phyloP scores from a whole-genome alignment of 2,113 vertebrate species.

The Microcebus tavaratra region DNA sequence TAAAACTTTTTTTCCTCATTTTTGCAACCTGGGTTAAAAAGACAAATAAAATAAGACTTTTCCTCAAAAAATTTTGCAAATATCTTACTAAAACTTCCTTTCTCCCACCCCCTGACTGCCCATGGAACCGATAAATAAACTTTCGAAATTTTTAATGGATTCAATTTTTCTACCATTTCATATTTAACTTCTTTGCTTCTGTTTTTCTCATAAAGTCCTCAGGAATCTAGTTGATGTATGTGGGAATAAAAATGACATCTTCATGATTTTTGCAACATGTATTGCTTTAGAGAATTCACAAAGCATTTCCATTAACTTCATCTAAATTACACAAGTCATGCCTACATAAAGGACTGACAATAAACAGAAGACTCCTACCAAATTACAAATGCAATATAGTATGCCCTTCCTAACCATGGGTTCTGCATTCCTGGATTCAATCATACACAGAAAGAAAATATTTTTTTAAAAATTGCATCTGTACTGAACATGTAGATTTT shows the following conservation, averaged over 20 bases:
- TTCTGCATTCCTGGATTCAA: not conserved
- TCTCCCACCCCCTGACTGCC: not conserved
- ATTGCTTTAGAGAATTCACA: not conserved
- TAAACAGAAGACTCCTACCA: not conserved
- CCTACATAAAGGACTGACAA: not conserved
- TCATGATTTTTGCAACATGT: not conserved
- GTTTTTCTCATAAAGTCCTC: not conserved
- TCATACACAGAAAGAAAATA: not conserved
- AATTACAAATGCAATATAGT: not conserved
- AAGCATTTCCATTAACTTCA: not conserved
- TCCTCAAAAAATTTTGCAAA: not conserved
- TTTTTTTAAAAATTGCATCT: not conserved
- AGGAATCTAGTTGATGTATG: not conserved
- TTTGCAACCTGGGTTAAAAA: too few relatives aligned
- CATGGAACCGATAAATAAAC: not conserved
- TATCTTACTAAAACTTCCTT: not conserved
- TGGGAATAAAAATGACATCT: not conserved
- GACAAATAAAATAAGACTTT: too few relatives aligned
- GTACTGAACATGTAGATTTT: not conserved
- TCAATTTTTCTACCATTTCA: not conserved
- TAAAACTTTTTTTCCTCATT: not conserved
- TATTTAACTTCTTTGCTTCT: not conserved
- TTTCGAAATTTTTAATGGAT: not conserved
- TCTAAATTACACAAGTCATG: not conserved
- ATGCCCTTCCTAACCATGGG: not conserved